Conservation (phyloP, 2,888 invertebrate genomes). For the Luffia ferchaultella region DNA sequence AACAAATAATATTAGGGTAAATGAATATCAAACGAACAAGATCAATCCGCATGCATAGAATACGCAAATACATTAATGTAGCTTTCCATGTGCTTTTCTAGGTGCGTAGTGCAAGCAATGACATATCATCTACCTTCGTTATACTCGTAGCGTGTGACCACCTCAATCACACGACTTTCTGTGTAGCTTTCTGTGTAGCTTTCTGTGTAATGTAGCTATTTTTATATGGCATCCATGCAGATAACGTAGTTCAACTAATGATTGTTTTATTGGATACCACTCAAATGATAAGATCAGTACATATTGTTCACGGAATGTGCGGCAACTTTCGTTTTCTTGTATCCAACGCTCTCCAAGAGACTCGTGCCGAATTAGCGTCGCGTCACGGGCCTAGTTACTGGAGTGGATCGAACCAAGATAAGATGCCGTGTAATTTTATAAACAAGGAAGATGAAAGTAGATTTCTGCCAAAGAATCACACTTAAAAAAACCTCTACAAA, state of each 20-base stretch:
- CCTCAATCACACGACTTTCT: not conserved
- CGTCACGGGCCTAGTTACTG: conserved; percentile 29
- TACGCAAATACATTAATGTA: not conserved
- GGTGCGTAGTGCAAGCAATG: not conserved
- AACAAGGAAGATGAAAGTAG: conserved; percentile 37
- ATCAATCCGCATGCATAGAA: not conserved
- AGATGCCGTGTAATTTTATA: conserved; percentile 39
- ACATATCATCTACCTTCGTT: not conserved
- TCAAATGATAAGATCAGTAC: not conserved
- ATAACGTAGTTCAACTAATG: not conserved
- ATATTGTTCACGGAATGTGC: not conserved
- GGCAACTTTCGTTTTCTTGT: not conserved
- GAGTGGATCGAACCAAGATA: conserved; percentile 35
- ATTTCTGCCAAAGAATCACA: not conserved
- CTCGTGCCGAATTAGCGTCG: conserved; percentile 25
- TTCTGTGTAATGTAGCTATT: not conserved
- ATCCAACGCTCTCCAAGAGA: conserved; percentile 1
- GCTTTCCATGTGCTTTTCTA: too few species aligned
- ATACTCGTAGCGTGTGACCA: not conserved
- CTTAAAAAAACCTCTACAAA: not conserved
- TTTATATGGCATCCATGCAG: not conserved
- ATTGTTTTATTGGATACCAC: not conserved
- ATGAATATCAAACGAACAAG: not conserved
- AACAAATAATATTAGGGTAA: not conserved
- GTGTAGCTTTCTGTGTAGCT: not conserved